Conservation (phyloP, 2,797 vertebrate genomes). For the Tympanoctomys barrerae region DNA sequence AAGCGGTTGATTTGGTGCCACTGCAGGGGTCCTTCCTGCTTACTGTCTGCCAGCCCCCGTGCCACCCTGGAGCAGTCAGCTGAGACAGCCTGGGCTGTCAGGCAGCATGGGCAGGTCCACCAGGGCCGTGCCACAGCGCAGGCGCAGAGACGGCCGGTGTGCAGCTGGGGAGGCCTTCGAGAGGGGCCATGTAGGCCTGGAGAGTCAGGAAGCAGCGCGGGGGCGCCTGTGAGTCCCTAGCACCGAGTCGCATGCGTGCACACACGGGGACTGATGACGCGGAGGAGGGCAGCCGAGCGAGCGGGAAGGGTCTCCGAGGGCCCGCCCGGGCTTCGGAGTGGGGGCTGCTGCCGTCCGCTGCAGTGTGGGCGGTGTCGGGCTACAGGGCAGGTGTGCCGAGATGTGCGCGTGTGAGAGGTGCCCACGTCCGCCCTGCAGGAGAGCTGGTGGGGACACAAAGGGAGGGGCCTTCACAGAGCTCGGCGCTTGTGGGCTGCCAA, state of each 20-base stretch:
- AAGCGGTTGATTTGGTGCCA: slow-evolving; percentile 10
- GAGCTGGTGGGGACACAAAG: neutral
- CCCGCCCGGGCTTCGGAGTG: neutral
- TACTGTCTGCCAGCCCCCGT: neutral
- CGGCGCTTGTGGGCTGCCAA: neutral
- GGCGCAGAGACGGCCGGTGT: neutral
- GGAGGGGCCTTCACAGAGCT: neutral
- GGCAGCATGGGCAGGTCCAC: neutral
- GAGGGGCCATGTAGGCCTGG: neutral
- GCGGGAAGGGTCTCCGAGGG: neutral
- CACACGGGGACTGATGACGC: neutral
- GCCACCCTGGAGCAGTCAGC: neutral
- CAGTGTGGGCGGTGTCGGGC: neutral
- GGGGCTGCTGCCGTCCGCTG: neutral
- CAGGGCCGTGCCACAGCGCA: neutral
- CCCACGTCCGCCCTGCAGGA: neutral
- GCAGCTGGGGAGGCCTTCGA: neutral
- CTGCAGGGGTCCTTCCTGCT: neutral
- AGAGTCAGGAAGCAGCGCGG: neutral
- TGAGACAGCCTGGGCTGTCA: neutral
- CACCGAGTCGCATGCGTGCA: neutral
- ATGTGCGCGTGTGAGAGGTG: neutral
- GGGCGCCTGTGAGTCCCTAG: neutral
- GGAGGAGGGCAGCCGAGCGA: neutral
- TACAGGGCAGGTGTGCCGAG: neutral